A percentile compares a stretch with the other conserved stretches of the same genome.
These are phyloP conservation scores for Drymonia ruficornis DNA, from an alignment of 2,888 invertebrate species.

Conservation along the genomic window DNA sequence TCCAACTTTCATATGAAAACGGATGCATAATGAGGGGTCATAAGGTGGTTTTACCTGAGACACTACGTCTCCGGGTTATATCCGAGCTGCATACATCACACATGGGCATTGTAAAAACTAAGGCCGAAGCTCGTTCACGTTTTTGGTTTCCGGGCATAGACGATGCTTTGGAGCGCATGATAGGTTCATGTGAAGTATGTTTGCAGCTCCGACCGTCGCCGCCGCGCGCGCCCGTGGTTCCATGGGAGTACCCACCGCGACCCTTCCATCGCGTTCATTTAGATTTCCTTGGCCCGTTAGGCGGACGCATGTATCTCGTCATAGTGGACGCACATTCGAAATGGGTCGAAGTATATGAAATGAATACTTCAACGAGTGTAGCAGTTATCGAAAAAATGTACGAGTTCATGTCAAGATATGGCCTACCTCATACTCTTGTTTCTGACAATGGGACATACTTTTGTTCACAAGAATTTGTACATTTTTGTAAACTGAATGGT, in stretches of 20 bases:
- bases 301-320: constrained; percentile 4
- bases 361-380: not conserved
- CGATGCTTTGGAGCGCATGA: constrained; percentile 2
- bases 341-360: constrained; percentile 7
- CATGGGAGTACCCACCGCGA: constrained; percentile 2
- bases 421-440: constrained; percentile 23
- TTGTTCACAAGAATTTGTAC: constrained; percentile 17
- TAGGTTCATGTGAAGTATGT: constrained; percentile 3
- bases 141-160: constrained; percentile 9
- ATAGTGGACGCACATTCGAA: constrained; percentile 7
- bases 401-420: constrained; percentile 9
- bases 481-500: constrained; percentile 28
- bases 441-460: constrained; percentile 32
- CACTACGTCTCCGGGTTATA: not conserved
- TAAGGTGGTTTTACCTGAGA: constrained; percentile 6
- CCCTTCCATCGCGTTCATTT: constrained; percentile 6
- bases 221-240: constrained; percentile 3
- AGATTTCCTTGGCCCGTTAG: constrained; percentile 11
- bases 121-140: constrained; percentile 3
- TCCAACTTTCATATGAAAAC: constrained; percentile 7
- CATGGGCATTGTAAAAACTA: constrained; percentile 7
- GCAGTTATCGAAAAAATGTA: constrained; percentile 10
- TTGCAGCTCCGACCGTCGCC: constrained; percentile 5
- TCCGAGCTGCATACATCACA: constrained; percentile 6
- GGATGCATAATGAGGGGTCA: constrained; percentile 11